Conservation (phyloP, 64 coral and sea anemone genomes). For the Exaiptasia diaphana region DNA sequence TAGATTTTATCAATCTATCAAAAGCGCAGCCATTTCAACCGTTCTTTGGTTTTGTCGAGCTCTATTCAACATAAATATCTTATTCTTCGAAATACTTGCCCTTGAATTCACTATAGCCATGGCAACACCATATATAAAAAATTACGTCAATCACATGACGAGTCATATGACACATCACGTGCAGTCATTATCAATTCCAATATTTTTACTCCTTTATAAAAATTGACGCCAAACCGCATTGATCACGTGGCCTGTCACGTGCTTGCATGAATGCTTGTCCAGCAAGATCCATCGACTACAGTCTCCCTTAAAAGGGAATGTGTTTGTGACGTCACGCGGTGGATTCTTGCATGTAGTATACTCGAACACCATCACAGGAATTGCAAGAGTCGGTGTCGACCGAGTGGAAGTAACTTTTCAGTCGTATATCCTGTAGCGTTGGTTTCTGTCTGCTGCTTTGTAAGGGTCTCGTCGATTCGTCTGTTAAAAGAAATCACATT, state of each 20-base stretch:
- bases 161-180: no score
- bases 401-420: conserved; percentile 63
- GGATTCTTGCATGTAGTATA: conserved; percentile 55
- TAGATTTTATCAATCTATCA: no score
- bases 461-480: conserved; percentile 42
- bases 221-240: neutral
- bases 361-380: conserved; percentile 54
- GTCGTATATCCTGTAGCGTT: conserved; percentile 57
- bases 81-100: no score
- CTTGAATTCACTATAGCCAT: no score
- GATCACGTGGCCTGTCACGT: neutral
- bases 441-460: conserved; percentile 1
- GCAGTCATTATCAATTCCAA: neutral
- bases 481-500: conserved; percentile 18
- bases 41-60: no score
- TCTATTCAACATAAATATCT: no score
- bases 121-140: no score
- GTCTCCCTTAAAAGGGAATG: no score
- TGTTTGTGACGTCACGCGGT: neutral
- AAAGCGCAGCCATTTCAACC: no score
- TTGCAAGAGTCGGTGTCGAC: conserved; percentile 56
- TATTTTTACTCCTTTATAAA: neutral
- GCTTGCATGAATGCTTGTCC: neutral
- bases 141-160: no score
- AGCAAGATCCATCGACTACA: neutral